Conservation (phyloP, 2,888 invertebrate species). For the Nephrocerus scutellatus region DNA sequence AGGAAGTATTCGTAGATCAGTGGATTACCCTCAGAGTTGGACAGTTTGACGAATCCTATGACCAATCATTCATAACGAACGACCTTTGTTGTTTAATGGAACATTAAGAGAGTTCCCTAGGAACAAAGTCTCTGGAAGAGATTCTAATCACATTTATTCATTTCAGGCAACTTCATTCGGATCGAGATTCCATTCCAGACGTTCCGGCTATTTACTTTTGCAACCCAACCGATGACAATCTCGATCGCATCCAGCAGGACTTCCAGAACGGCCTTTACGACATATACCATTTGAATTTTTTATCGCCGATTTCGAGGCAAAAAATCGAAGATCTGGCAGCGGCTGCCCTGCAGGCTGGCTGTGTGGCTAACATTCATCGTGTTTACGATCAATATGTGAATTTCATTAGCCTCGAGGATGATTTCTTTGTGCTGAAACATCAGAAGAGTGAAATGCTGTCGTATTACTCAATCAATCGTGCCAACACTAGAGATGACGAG, state of each 20-base stretch:
- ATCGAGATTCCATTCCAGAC: constrained; percentile 91
- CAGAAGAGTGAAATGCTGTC: constrained; percentile 86
- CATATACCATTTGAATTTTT: constrained; percentile 91
- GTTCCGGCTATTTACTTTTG: constrained; percentile 99
- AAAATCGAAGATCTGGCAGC: constrained; percentile 93
- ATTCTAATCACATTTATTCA: too few species aligned
- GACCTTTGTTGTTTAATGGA: not conserved
- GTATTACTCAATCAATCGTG: constrained; percentile 92
- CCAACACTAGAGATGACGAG: constrained; percentile 89
- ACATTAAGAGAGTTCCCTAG: too few species aligned
- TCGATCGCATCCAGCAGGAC: constrained; percentile 87
- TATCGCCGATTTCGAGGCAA: constrained; percentile 87
- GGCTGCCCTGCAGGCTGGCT: constrained; percentile 82
- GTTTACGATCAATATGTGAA: constrained; percentile 98
- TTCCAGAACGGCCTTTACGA: constrained; percentile 86
- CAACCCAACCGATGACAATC: constrained; percentile 90
- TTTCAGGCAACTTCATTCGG: constrained; percentile 75
- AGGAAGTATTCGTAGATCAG: not conserved
- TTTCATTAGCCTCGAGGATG: constrained; percentile 96
- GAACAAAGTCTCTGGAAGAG: too few species aligned
- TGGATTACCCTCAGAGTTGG: too few species aligned
- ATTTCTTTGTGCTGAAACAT: constrained; percentile 89
- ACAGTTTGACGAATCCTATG: too few species aligned
- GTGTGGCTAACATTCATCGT: constrained; percentile 87
- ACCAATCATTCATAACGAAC: not conserved